Conservation (phyloP, 2,888 invertebrate species). For the Diplolepis rosae region DNA sequence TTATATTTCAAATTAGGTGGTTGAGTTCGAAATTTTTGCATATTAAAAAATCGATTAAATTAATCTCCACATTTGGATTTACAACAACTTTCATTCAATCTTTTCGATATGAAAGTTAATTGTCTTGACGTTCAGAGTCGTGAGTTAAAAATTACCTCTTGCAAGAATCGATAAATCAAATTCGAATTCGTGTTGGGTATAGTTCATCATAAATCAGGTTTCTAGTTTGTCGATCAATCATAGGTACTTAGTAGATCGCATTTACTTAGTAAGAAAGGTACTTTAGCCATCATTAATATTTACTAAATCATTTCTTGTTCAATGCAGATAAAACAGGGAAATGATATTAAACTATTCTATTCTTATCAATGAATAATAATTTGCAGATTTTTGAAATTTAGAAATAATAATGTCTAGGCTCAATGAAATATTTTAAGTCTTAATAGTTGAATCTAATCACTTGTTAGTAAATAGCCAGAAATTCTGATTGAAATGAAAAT, state of each 20-base stretch:
- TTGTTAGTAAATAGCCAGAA: too few relatives aligned
- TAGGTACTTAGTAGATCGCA: background rate
- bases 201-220: constrained; percentile 19
- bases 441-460: too few relatives aligned
- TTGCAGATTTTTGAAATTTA: too few relatives aligned
- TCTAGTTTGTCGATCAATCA: constrained; percentile 18
- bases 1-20: too few relatives aligned
- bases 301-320: background rate
- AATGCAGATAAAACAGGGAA: too few relatives aligned
- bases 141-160: background rate
- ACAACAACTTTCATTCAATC: background rate
- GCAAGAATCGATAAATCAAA: background rate
- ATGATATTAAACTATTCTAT: too few relatives aligned
- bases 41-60: too few relatives aligned
- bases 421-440: too few relatives aligned
- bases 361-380: too few relatives aligned
- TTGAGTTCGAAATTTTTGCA: too few relatives aligned
- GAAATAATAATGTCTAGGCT: too few relatives aligned
- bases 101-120: background rate
- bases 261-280: background rate
- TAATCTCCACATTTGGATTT: background rate
- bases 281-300: background rate
- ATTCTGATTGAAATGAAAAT: too few relatives aligned
- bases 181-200: background rate
- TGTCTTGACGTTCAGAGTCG: background rate